Evolutionary conservation across 2,797 vertebrate species (phyloP).

Genomic region (Enteromius trimaculatus): DNA sequence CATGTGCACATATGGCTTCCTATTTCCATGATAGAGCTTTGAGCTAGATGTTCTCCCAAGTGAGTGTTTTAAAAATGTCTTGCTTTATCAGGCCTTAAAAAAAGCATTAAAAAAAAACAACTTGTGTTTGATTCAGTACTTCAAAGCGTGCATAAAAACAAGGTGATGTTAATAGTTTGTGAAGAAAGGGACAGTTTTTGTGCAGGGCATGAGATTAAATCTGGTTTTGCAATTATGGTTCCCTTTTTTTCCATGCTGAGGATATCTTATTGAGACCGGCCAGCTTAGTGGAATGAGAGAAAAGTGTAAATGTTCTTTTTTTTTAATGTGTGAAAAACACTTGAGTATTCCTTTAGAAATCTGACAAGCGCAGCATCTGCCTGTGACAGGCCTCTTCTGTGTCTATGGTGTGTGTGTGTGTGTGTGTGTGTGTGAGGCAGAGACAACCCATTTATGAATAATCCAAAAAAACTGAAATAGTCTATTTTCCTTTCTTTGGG

Average conservation of each 20-base stretch:
- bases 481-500: not conserved
- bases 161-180: not conserved
- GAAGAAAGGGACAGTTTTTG: not conserved
- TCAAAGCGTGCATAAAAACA: not conserved
- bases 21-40: too few species aligned
- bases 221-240: not conserved
- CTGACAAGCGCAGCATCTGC: constrained; percentile 55
- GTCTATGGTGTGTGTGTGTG: constrained; percentile 28
- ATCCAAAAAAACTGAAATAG: not conserved
- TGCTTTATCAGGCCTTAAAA: too few species aligned
- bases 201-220: not conserved
- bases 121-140: not conserved
- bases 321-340: constrained; percentile 35
- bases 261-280: constrained; percentile 8
- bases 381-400: constrained; percentile 45
- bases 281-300: constrained; percentile 23
- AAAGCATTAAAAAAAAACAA: too few species aligned
- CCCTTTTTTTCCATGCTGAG: not conserved
- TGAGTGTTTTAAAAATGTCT: too few species aligned
- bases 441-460: not conserved
- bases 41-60: too few species aligned
- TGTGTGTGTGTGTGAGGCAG: constrained; percentile 12
- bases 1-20: too few species aligned
- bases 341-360: constrained; percentile 42
- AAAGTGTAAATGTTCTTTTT: constrained; percentile 46